Conservation (phyloP, 2,113 vertebrate species). For the Amazona guildingii region DNA sequence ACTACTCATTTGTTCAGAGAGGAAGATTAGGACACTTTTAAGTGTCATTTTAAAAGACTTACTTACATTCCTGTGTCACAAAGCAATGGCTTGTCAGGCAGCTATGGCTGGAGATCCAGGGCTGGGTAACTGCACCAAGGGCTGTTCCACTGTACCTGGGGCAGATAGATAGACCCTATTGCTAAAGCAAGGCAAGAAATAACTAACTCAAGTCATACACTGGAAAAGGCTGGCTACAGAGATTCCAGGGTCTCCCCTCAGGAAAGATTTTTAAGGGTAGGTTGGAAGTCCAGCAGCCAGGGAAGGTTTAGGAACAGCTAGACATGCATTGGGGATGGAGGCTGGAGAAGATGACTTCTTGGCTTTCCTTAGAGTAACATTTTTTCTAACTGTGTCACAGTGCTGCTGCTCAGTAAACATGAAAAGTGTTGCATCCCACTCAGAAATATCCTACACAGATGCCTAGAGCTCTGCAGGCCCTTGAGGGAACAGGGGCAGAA, state of each 20-base stretch:
- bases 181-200: not conserved
- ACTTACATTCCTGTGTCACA: not conserved
- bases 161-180: not conserved
- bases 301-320: not conserved
- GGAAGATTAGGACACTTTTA: not conserved
- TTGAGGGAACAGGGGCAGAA: not conserved
- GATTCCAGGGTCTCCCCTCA: not conserved
- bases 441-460: not conserved
- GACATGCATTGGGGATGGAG: not conserved
- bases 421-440: not conserved
- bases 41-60: not conserved
- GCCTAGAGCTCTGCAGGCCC: not conserved
- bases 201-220: not conserved
- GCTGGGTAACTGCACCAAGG: accelerated
- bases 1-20: not conserved
- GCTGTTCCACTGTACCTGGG: not conserved
- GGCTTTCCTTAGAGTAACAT: not conserved
- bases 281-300: not conserved
- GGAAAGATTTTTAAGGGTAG: not conserved
- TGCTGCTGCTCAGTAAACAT: not conserved
- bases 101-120: not conserved
- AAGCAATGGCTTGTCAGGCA: accelerated
- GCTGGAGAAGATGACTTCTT: not conserved
- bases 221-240: not conserved
- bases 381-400: not conserved